Conservation (phyloP, 2,113 vertebrate species). For the Sebastes schlegelii region DNA sequence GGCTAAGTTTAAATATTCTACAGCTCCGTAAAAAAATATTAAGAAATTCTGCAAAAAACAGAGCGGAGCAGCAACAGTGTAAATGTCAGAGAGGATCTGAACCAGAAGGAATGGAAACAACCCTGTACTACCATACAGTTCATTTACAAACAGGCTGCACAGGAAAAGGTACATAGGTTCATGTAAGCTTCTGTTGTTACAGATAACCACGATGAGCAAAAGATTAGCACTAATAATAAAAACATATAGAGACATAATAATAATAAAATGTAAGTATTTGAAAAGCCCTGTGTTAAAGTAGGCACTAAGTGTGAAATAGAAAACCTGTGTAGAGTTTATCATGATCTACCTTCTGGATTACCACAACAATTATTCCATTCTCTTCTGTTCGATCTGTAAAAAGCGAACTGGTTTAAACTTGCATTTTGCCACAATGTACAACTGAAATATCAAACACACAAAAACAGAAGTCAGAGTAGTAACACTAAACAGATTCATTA, state of each 20-base stretch:
- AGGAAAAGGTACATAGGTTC: constrained; percentile 80
- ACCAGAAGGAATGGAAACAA: constrained; percentile 38
- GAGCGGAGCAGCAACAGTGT: constrained; percentile 17
- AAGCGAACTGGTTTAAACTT: not conserved
- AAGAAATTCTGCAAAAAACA: constrained; percentile 2
- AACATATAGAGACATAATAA: not conserved
- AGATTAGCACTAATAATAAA: not conserved
- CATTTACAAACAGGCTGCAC: constrained; percentile 59
- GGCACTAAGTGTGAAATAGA: not conserved
- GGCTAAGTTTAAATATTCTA: not conserved
- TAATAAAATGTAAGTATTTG: not conserved
- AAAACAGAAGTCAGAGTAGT: not conserved
- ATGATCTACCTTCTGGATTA: not conserved
- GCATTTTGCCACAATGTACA: not conserved
- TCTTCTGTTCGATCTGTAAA: not conserved
- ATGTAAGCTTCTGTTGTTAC: constrained; percentile 66
- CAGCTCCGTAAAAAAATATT: not conserved
- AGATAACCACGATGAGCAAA: constrained; percentile 43
- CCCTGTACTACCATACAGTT: constrained; percentile 48
- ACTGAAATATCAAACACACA: not conserved
- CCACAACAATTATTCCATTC: no score
- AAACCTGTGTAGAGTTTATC: not conserved
- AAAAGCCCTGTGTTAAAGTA: not conserved
- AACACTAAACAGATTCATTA: no score
- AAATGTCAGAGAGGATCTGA: constrained; percentile 48